Evolutionary conservation across 2,888 invertebrate genomes (phyloP), one percentile per base, ranked within the genome.

Genomic region (Napeogenes inachia): DNA sequence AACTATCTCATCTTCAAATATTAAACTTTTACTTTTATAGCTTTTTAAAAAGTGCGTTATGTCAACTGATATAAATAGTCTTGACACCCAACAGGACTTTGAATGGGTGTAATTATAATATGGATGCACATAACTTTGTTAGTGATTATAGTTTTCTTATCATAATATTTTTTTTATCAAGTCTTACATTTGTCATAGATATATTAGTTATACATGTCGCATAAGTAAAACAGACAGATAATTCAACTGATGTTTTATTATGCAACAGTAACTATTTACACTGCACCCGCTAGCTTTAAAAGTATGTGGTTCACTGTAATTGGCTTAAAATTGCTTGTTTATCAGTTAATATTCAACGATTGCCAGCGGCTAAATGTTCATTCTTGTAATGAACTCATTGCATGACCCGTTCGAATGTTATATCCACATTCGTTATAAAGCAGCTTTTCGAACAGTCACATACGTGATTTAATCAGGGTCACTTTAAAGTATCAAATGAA

Each of bases 21-120:
- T 83, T 77, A 82, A 82, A 88, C 85, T 89, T 85, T 89, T 90
- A 87, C 86, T 89, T 89, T 89, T 88, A 85, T 82, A 77, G 73
- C 69, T 76, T 73, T 79, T 87, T 87, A 82, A 84, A 85, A 84
- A 82, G 79, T 82, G 81, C 84, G 77, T 81, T 76, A 80, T 81
- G 88, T 87, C 78, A 79, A 71, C 75, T 81, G 81, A 84, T 82
- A 81, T 30, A 50, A 50, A 50, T 50, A 50, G 30, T 30, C 21
- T 50, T 50, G 81, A 70, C 75, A 73, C 73, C 57, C 64, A 66
- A 71, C 8, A 30, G n/a, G 21, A 21, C 21, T 21, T 21, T 1
- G 21, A 21, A 21, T 21, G 21, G 21, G 21, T 21, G 21, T 21
- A 21, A 21, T 35, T 35, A 35, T 35, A 5, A 35, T 35, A 35